These are phyloP conservation scores for Echinometra lucunter DNA, from an alignment of 53 echinoderm and acorn worm genomes.

Conservation along the genomic window DNA sequence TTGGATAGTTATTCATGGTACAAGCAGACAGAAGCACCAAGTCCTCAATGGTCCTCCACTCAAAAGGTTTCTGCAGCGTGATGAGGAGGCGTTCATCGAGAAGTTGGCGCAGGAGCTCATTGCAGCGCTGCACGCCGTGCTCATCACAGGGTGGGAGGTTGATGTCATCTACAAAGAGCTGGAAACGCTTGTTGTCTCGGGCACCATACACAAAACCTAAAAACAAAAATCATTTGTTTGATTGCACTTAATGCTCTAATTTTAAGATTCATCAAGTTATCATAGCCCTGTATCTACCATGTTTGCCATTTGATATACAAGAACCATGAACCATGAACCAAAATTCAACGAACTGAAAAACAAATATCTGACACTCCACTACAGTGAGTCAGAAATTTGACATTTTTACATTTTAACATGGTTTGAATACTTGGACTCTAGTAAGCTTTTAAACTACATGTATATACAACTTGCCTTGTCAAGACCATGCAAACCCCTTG, in stretches of 20 bases:
- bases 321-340: no score
- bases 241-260: background rate
- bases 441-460: no score
- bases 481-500: no score
- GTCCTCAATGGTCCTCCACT: constrained; percentile 96
- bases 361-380: no score
- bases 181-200: constrained; percentile 95
- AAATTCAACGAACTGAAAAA: no score
- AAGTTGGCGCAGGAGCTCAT: constrained; percentile 93
- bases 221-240: no score
- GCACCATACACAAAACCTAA: constrained; percentile 98
- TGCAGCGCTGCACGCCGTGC: constrained; percentile 93
- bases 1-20: constrained; percentile 87
- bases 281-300: background rate
- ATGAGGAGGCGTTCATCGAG: constrained; percentile 90
- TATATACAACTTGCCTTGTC: no score
- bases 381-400: no score
- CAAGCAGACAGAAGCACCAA: constrained; percentile 87
- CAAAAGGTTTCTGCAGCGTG: constrained; percentile 96
- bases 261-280: background rate
- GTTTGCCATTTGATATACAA: no score
- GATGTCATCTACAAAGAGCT: constrained; percentile 96
- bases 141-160: constrained; percentile 91
- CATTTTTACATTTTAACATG: no score
- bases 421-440: no score